These are phyloP conservation scores for Nothocercus julius DNA, from an alignment of 2,113 vertebrate species.

Conservation along the genomic window DNA sequence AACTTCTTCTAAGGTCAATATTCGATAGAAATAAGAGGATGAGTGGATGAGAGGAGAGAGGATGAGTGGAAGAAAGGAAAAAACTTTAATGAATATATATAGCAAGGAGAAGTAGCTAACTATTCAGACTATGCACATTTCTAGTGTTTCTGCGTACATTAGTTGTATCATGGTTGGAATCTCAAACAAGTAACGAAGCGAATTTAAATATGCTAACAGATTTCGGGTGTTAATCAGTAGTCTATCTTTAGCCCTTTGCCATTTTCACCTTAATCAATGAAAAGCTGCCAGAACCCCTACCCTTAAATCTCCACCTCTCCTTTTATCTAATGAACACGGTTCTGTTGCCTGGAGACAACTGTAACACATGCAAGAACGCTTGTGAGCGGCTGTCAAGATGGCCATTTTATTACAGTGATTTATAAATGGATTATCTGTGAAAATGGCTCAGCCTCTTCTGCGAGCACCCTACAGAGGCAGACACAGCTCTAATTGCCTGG, in stretches of 20 bases:
- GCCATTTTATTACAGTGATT: conserved; percentile 55
- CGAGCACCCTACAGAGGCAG: not conserved
- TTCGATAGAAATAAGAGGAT: not conserved
- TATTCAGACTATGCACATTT: not conserved
- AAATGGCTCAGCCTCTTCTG: conserved; percentile 62
- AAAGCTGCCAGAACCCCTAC: not conserved
- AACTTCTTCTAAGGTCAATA: not conserved
- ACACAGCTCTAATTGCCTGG: not conserved
- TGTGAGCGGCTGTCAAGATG: conserved; percentile 55
- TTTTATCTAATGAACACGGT: conserved; percentile 28
- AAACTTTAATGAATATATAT: not conserved
- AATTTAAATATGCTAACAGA: not conserved
- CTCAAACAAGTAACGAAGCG: not conserved
- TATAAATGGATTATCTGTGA: conserved; percentile 63
- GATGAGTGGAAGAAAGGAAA: not conserved
- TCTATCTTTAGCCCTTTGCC: not conserved
- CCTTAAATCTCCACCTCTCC: not conserved
- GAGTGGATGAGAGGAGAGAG: not conserved
- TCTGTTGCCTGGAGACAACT: conserved; percentile 71
- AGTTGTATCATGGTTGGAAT: not conserved
- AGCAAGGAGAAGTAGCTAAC: not conserved
- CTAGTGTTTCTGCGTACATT: not conserved
- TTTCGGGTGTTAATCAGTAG: not conserved
- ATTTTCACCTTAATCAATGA: not conserved
- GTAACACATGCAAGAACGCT: conserved; percentile 37